These are phyloP conservation scores for Polymixis flavicincta DNA, from an alignment of 2,888 invertebrate species.

Conservation along the genomic window DNA sequence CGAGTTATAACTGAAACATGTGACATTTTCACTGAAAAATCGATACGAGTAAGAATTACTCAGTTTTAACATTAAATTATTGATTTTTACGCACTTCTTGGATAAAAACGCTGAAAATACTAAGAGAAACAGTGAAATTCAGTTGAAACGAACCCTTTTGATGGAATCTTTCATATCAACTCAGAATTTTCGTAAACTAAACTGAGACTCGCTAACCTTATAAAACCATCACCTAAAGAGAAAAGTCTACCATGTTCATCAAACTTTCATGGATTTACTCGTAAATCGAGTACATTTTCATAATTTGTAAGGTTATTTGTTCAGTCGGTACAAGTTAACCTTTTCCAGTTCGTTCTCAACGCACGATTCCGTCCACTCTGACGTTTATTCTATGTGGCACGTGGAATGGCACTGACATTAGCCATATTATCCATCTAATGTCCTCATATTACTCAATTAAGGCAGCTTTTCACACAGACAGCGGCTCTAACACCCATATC, in stretches of 20 bases:
- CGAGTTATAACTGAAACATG: conserved; percentile 30
- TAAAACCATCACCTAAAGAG: not conserved
- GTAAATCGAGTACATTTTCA: conserved; percentile 3
- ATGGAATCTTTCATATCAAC: not conserved
- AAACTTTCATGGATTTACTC: conserved; percentile 4
- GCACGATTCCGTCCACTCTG: conserved; percentile 33
- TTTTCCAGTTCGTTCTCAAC: conserved; percentile 39
- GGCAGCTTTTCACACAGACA: conserved; percentile 40
- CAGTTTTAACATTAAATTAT: conserved; percentile 25
- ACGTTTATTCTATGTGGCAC: conserved; percentile 57
- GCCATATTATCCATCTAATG: conserved; percentile 36
- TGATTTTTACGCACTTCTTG: conserved; percentile 19
- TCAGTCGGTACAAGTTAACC: conserved; percentile 19
- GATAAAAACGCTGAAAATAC: not conserved
- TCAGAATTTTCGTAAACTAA: not conserved
- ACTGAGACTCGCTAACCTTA: not conserved
- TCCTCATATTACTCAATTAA: conserved; percentile 45
- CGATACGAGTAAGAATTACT: conserved; percentile 34
- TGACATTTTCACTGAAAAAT: conserved; percentile 39
- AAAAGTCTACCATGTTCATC: conserved; percentile 7
- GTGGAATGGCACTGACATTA: conserved; percentile 55
- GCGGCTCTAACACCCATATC: conserved; percentile 43
- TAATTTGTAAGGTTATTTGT: conserved; percentile 40
- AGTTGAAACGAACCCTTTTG: not conserved
- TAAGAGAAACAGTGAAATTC: not conserved